Base-by-base conservation (phyloP, 2,888 invertebrate species). In the Apamea anceps region DNA sequence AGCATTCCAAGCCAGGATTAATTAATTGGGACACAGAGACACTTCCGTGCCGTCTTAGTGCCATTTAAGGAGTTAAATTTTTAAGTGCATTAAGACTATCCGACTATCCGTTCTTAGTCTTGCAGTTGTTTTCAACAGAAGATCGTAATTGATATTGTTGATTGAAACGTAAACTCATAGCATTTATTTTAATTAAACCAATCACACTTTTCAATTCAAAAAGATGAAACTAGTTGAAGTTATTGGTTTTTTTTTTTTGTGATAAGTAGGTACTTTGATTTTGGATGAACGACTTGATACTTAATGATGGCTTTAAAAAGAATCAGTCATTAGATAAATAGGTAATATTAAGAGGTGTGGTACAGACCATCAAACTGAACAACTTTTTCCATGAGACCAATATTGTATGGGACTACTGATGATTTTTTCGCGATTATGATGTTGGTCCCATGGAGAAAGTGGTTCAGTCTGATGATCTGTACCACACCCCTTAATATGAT, bases 11-110 rank as follows among this genome's bases (percentile, higher is more conserved):
- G 79, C 48, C 77, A 65, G 86, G 85, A 90, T 87, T 91, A 89
- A 91, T 89, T 91, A 91, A 91, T 90, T 90, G 90, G 91, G 84
- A 88, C 90, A 90, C 86, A 75, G 85, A 85, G 80, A 85, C 87
- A 89, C 86, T 90, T 91, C 90, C 89, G 86, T 79, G 73, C 82
- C 80, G 80, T 87, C 88, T 82, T 84, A 90, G 72, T 82, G 75
- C 80, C 87, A 88, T 87, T 86, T 86, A 84, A 88, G 82, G 76
- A 84, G 81, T 86, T 90, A 77, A 89, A 88, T 85, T 90, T 90
- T 90, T 87, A 83, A 90, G 81, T 84, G 81, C 77, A 86, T 90
- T 82, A 76, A 77, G 82, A 68, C 85, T 75, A 87, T 84, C 79
- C 77, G 57, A 63, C 73, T 77, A 85, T 77, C 75, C 70, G 28